Evolutionary conservation across 1,140 invertebrate species (phyloP), one percentile per base, ranked within the genome.

Genomic region (Thalassaphorura encarpata): DNA sequence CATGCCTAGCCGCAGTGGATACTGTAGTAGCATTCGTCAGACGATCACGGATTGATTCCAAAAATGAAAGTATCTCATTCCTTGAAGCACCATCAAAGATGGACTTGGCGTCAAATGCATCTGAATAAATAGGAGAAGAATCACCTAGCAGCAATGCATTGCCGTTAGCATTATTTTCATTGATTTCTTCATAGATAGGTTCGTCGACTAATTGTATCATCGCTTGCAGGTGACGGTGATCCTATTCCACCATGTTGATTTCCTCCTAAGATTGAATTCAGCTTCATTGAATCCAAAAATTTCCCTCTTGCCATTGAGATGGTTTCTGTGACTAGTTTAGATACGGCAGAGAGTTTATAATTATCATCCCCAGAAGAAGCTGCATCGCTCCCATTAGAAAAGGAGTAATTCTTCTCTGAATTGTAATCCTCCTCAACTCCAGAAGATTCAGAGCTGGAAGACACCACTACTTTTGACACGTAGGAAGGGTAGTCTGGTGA

Each of bases 371-470:
- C 48, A 8, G 46, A 24, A n/a, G 33, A 36, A n/a, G 11, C 28
- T 4, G 33, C 40, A 54, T 41, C 29, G 31, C 47, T 47, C 1
- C 52, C 40, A 54, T 48, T 47, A 2, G 58, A 61, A 3, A 64
- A 24, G 0, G 62, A 64, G 40, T 64, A 64, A 57, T 64, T 64
- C 40, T 60, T 61, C 28, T 64, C 63, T 16, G 63, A 64, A 53
- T 59, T 64, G 36, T 65, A 65, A 36, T 65, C 63, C 40, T 65
- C 63, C 36, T 65, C 63, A 2, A 65, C 63, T 15, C 63, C 63
- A 2, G 59, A 61, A 8, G 56, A 59, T 28, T 61, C 59, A 13
- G 59, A 61, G 31, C 49, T 54, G 3, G 59, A 56, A 3, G 59
- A 61, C 48, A 61, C 59, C 23, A 64, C 39, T 2, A 57, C 63